Evolutionary conservation across 2,113 vertebrate species (phyloP).

Genomic region (Triplophysa dalaica): DNA sequence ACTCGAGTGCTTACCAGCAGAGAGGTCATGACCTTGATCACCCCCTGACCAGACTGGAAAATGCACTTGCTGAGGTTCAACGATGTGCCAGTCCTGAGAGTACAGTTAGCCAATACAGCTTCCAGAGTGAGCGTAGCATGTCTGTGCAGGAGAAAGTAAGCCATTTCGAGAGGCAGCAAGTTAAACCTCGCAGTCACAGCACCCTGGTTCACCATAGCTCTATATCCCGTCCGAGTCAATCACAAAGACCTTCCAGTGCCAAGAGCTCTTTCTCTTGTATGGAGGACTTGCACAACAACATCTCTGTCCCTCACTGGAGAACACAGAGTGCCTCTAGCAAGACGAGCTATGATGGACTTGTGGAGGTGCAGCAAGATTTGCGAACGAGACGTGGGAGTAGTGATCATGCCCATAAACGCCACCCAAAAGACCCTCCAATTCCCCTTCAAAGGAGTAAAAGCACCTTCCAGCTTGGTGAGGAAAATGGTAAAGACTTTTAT

Average conservation of each 20-base stretch:
- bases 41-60: constrained; percentile 72
- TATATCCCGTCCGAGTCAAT: constrained; percentile 56
- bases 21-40: constrained; percentile 58
- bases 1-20: constrained; percentile 51
- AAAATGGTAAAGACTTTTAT: constrained; percentile 65
- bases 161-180: constrained; percentile 84
- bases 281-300: constrained; percentile 70
- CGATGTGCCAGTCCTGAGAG: constrained; percentile 63
- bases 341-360: constrained; percentile 38
- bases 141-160: constrained; percentile 91
- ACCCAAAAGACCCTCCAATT: constrained; percentile 54
- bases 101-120: constrained; percentile 55
- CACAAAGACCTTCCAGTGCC: constrained; percentile 24
- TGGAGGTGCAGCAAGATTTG: constrained; percentile 40
- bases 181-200: constrained; percentile 68
- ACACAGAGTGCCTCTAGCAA: constrained; percentile 59
- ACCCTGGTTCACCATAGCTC: constrained; percentile 51
- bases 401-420: constrained; percentile 62
- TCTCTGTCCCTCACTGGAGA: constrained; percentile 54
- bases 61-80: constrained; percentile 70
- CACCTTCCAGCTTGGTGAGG: constrained; percentile 77
- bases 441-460: constrained; percentile 83
- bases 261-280: constrained; percentile 62
- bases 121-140: constrained; percentile 64
- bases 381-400: constrained; percentile 50